Base-by-base conservation (phyloP, 2,888 invertebrate species). In the Hyposoter dolosus region DNA sequence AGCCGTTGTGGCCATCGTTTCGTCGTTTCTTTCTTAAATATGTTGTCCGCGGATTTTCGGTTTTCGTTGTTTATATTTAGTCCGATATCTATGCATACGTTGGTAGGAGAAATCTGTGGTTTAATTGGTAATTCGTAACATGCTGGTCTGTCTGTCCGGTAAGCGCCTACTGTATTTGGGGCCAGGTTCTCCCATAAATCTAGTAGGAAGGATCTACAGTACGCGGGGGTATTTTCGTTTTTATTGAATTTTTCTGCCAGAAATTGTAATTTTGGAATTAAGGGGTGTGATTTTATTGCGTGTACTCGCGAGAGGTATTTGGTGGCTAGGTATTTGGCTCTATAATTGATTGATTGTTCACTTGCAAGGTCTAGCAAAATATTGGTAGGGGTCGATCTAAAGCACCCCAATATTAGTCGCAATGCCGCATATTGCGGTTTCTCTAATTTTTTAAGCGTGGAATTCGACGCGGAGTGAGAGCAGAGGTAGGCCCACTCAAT, bases 361-460 rank as follows among this genome's bases (percentile, higher is more conserved):
- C 56, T 60, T 7, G 68, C 40, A 1, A 82, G 40, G 47, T 82
- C 82, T 12, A 53, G n/a, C 0, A 75, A 12, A 23, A 75, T 35
- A 3, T 74, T 66, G 1, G 66, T 82, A 3, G 82, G 75, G 0
- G 75, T 68, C 0, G 82, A 75, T 43, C 65, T 40, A 4, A 82
- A 56, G 23, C 53, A 75, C 23, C 82, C 76, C 10, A 68, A 1
- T 17, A 68, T 50, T 3, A 40, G 12, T 28, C 74, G 53, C 4
- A 82, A 32, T 7, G 75, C 56, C 10, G 68, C 32, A 40, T 40
- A 60, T 82, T 76, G 75, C 0, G 3, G 28, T 66, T 40, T 69
- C 50, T 69, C 53, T 5, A 78, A 28, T 17, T 15, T 35, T 2
- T 68, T 28, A 3, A 23, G 15, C 0, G 32, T 6, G 1, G 76